Percentiles rank a stretch among this genome's conserved stretches.
phyloP scores from a whole-genome alignment of 2,797 vertebrate species.

The Sphenopsis melanotis region DNA sequence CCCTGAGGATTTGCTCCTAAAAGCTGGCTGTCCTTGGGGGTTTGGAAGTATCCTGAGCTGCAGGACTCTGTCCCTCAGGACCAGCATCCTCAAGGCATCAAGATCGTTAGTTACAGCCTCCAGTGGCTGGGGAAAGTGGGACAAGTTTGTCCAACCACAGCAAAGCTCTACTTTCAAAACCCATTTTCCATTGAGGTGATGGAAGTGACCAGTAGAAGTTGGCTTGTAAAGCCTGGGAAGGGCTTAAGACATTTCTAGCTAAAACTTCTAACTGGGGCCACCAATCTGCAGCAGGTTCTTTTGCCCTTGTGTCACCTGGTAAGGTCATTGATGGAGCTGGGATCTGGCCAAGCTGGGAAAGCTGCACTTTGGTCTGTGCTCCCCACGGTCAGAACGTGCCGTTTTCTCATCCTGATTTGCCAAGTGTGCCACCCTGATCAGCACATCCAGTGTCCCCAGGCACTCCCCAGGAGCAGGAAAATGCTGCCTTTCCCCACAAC shows the following conservation, averaged over 20 bases:
- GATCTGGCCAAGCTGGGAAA: neutral
- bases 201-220: neutral
- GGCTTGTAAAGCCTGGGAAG: neutral
- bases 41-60: neutral
- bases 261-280: neutral
- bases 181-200: accelerated
- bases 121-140: neutral
- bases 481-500: neutral
- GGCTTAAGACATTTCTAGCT: neutral
- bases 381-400: accelerated
- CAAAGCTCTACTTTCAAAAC: neutral
- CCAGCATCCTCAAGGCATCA: neutral
- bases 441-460: neutral
- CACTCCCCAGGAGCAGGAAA: neutral
- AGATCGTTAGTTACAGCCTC: neutral
- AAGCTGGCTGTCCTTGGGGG: neutral
- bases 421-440: neutral
- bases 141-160: neutral
- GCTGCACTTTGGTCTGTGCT: neutral
- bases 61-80: neutral
- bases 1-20: neutral
- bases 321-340: neutral
- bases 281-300: neutral
- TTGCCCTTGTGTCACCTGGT: neutral
- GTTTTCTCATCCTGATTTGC: neutral